Evolutionary conservation across 2,797 vertebrate genomes (phyloP).

Genomic region (Chromobotia macracanthus): DNA sequence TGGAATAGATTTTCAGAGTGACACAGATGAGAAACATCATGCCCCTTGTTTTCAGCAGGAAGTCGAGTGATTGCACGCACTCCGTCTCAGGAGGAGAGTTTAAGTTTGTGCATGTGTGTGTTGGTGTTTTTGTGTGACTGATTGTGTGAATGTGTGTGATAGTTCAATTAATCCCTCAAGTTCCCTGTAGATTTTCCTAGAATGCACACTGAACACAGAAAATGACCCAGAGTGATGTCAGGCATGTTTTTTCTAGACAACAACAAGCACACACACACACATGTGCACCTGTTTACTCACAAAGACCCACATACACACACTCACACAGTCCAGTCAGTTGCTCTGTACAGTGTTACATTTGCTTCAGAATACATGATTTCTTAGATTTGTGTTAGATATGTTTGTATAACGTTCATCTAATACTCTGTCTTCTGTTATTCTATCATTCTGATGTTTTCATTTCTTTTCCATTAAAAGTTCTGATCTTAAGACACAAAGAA

Average conservation of each 20-base stretch:
- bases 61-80: not conserved
- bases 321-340: not conserved
- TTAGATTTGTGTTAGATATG: no score
- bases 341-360: no score
- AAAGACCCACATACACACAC: not conserved
- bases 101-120: not conserved
- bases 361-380: no score
- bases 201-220: conserved; percentile 9
- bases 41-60: conserved; percentile 1
- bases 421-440: no score
- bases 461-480: no score
- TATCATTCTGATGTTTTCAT: no score
- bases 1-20: not conserved
- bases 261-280: not conserved
- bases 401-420: no score
- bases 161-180: not conserved
- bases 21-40: conserved; percentile 26
- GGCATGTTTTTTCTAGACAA: not conserved
- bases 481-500: no score
- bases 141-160: not conserved
- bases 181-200: conserved; percentile 24
- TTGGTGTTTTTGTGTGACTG: not conserved
- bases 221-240: not conserved
- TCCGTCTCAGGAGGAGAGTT: not conserved
- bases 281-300: not conserved